Conservation (phyloP, 2,113 vertebrate species). For the Pseudopodoces humilis region DNA sequence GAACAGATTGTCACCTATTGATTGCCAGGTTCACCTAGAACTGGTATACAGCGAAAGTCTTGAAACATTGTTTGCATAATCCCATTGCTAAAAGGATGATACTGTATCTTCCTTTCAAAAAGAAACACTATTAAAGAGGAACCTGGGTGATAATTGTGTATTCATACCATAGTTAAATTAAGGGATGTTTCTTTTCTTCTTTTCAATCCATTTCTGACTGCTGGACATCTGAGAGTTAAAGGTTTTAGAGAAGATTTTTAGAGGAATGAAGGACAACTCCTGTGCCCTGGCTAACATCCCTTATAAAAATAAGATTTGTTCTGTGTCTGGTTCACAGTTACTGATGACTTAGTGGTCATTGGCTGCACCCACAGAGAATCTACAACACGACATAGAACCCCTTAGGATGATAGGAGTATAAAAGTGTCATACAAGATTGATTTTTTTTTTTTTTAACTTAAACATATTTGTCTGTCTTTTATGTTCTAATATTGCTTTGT, state of each 20-base stretch:
- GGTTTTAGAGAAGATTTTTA: background rate
- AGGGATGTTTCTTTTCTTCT: background rate
- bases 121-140: background rate
- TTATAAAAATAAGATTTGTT: conserved; percentile 57
- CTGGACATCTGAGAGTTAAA: conserved; percentile 22
- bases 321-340: conserved; percentile 26
- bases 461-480: conserved; percentile 48
- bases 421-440: background rate
- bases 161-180: background rate
- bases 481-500: conserved; percentile 25
- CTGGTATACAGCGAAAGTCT: background rate
- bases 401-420: background rate
- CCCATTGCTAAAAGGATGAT: background rate
- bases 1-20: background rate
- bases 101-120: background rate
- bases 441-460: background rate
- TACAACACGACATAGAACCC: background rate
- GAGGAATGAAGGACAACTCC: conserved; percentile 16
- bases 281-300: background rate
- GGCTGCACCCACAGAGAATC: background rate
- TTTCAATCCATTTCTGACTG: background rate
- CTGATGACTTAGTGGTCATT: conserved; percentile 31
- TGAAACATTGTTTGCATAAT: background rate
- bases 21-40: background rate
- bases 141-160: background rate